Conservation (phyloP, 2,797 vertebrate species). For the Enteromius thamalakanensis region DNA sequence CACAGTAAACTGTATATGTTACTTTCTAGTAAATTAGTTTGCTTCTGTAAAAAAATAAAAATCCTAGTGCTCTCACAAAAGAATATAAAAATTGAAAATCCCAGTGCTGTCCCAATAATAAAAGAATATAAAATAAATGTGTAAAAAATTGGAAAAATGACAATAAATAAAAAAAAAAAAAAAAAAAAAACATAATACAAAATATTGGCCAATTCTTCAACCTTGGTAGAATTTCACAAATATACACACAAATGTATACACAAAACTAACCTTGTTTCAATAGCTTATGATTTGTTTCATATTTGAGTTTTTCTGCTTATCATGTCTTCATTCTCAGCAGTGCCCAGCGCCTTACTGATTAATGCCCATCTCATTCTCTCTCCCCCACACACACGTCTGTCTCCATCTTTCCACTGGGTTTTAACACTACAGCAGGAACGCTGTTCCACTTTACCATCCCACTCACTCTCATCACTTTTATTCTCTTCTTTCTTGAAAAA, state of each 20-base stretch:
- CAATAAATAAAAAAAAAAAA: not conserved
- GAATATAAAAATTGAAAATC: not conserved
- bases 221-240: too few relatives aligned
- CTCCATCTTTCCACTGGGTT: constrained; percentile 53
- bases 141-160: not conserved
- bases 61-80: too few relatives aligned
- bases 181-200: not conserved
- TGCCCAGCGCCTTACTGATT: not conserved
- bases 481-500: constrained; percentile 11
- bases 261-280: not conserved
- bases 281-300: constrained; percentile 24
- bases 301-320: constrained; percentile 53
- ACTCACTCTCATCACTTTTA: constrained; percentile 32
- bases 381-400: not conserved
- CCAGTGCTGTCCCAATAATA: not conserved
- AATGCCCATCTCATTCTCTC: not conserved
- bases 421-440: not conserved
- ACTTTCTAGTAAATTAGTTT: not conserved
- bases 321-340: not conserved
- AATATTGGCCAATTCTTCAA: too few relatives aligned
- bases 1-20: not conserved
- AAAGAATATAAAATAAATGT: too few relatives aligned
- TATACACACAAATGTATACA: too few relatives aligned
- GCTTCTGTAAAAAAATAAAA: not conserved
- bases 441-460: constrained; percentile 46